Percentiles rank a stretch among this genome's conserved stretches.
Evolutionary conservation across 2,797 vertebrate genomes (phyloP).

Genomic region (Vultur gryphus): DNA sequence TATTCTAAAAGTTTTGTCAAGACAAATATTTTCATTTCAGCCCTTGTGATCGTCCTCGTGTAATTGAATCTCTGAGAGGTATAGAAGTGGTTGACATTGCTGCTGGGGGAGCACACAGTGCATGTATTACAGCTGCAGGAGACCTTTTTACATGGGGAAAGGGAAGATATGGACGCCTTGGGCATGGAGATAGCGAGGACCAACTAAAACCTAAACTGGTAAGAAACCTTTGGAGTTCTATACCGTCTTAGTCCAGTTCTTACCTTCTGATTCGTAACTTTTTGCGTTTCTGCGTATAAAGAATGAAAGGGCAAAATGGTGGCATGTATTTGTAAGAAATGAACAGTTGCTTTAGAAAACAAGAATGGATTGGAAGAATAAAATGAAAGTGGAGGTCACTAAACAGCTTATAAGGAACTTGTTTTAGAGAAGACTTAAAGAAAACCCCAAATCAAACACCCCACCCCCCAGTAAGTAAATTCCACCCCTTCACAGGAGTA

Average conservation of each 20-base stretch:
- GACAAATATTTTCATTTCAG: slow-evolving; percentile 66
- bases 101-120: slow-evolving; percentile 95
- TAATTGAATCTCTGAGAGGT: slow-evolving; percentile 93
- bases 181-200: slow-evolving; percentile 97
- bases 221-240: background rate
- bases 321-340: background rate
- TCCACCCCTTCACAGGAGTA: background rate
- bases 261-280: background rate
- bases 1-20: background rate
- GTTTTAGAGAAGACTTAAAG: background rate
- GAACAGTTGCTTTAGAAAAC: background rate
- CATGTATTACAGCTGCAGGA: slow-evolving; percentile 93
- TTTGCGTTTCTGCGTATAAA: background rate
- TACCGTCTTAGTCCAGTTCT: background rate
- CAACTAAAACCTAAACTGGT: slow-evolving; percentile 98
- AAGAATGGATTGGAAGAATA: background rate
- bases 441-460: background rate
- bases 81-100: slow-evolving; percentile 96
- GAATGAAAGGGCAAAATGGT: background rate
- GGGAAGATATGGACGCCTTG: slow-evolving; percentile 93
- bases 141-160: slow-evolving; percentile 99
- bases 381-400: background rate
- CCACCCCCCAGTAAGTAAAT: background rate
- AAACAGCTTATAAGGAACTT: background rate
- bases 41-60: slow-evolving; percentile 95